Conservation (phyloP, 2,797 vertebrate species). For the Hyperoplus lanceolatus region DNA sequence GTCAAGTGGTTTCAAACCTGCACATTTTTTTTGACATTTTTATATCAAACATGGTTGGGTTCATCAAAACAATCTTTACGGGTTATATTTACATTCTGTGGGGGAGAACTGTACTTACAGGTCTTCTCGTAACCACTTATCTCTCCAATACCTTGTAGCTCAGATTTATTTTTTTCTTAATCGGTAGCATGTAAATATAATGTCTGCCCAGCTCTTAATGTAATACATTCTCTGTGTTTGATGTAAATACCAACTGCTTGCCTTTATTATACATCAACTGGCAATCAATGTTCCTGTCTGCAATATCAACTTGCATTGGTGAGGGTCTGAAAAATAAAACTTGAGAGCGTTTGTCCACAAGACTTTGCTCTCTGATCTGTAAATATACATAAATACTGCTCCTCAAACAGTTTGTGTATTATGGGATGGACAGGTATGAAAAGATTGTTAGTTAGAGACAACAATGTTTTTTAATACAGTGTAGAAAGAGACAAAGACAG, state of each 20-base stretch:
- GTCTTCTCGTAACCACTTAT: constrained; percentile 44
- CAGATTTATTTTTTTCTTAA: constrained; percentile 48
- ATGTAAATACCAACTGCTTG: constrained; percentile 76
- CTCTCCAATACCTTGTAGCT: constrained; percentile 41
- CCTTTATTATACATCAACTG: constrained; percentile 70
- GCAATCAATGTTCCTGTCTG: constrained; percentile 59
- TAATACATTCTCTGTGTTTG: constrained; percentile 84
- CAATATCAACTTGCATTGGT: constrained; percentile 67
- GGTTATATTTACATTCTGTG: constrained; percentile 87
- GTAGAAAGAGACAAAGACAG: constrained; percentile 84
- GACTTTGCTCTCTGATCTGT: constrained; percentile 62
- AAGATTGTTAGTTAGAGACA: constrained; percentile 80
- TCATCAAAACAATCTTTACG: constrained; percentile 78
- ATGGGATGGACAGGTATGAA: constrained; percentile 84
- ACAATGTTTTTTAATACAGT: constrained; percentile 86
- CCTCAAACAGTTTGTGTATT: constrained; percentile 65
- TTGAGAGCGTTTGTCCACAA: constrained; percentile 48
- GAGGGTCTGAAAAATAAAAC: constrained; percentile 71
- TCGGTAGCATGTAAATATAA: constrained; percentile 70
- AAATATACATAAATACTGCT: constrained; percentile 78
- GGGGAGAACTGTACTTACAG: constrained; percentile 48
- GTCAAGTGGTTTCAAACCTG: constrained; percentile 71
- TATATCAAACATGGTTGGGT: constrained; percentile 72
- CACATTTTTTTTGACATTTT: constrained; percentile 74
- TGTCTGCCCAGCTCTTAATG: constrained; percentile 74